Base-by-base conservation (phyloP, 2,797 vertebrate species). In the Acanthis flammea region DNA sequence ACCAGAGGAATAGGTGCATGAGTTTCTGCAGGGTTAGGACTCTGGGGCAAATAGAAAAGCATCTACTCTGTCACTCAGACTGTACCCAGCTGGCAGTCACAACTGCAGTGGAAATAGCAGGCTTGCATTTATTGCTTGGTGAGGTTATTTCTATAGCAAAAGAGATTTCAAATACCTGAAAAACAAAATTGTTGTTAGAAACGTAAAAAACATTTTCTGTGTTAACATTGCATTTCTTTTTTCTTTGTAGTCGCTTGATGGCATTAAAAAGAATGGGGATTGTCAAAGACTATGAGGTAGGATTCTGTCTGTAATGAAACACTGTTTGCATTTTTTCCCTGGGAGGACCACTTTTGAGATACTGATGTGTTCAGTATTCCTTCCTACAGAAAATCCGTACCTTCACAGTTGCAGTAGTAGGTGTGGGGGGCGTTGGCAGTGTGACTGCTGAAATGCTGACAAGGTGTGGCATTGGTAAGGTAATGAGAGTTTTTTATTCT, bases 391-490 rank as follows among this genome's bases (percentile, higher is more conserved):
- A 98, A 99, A 99, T 99, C 93, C 98, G 99, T 62, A 98, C 98
- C 11, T 99, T 98, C 93, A 96, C 99, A 4, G 98, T 99, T 9
- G 99, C 99, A 21, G 98, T 99, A 47, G 98, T 99, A 55, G 99
- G 99, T 88, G 99, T 99, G 55, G 99, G 99, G 25, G 99, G 99
- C 17, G 98, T 99, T 85, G 99, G 99, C 86, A 99, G 99, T 14
- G 99, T 99, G 86, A 99, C 99, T 55, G 99, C 99, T 86, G 99
- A 99, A 98, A 99, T 99, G 99, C 97, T 99, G 96, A 99, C 99
- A 94, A 98, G 99, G 96, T 99, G 99, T 99, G 99, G 99, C 98
- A 99, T 99, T 98, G 99, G 99, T 98, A 99, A 99, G 99, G 99
- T 99, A 99, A 99, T 98, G 95, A 80, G 94, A 88, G 78, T 88